Base-by-base conservation (phyloP, 2,113 vertebrate genomes). In the Procapra przewalskii region DNA sequence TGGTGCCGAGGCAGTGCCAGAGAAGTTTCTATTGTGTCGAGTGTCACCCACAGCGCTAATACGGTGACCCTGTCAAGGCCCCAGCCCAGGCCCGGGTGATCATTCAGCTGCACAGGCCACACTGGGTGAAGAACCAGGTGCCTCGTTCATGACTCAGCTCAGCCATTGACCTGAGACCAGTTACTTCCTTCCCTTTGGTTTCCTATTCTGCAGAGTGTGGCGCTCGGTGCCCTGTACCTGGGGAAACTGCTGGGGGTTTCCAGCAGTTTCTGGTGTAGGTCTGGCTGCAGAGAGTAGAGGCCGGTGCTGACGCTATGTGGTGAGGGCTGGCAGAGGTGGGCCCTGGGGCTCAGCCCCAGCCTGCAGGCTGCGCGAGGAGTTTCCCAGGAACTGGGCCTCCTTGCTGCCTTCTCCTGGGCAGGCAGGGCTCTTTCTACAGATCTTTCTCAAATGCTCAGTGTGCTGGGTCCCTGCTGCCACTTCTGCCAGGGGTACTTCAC, bases 311-410 rank as follows among this genome's bases (percentile, higher is more conserved):
- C 17, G 13, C 40, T 21, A 0, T 3, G 17, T 33, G 57, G 36
- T n/a, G 0, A 36, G n/a, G 77, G 54, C 5, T 16, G 62, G 2
- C 36, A 13, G 25, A 25, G 25, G 67, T 31, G n/a, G 64, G 33
- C 19, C 11, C 43, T 9, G 57, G 81, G 9, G 50, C 27, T 3
- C n/a, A 31, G 45, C 5, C 87, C 50, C 48, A 31, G 59, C 67
- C 21, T 23, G 3, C 40, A 3, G 11, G 2, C 15, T 5, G 4
- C 17, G 1, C 1, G 7, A 23, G 25, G 55, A 4, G 2, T 31
- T 90, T 33, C 14, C 40, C 33, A 17, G 60, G 54, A 21, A 1
- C 64, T 19, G 75, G 7, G 36, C 17, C 33, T 19, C 45, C 45
- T 8, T 31, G 7, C 40, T 3, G 2, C 14, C 60, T 55, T 55